A percentile compares a stretch with the other conserved stretches of the same genome.
These are phyloP conservation scores for Trachelus iudaicus DNA, from an alignment of 2,888 invertebrate species.

Conservation along the genomic window DNA sequence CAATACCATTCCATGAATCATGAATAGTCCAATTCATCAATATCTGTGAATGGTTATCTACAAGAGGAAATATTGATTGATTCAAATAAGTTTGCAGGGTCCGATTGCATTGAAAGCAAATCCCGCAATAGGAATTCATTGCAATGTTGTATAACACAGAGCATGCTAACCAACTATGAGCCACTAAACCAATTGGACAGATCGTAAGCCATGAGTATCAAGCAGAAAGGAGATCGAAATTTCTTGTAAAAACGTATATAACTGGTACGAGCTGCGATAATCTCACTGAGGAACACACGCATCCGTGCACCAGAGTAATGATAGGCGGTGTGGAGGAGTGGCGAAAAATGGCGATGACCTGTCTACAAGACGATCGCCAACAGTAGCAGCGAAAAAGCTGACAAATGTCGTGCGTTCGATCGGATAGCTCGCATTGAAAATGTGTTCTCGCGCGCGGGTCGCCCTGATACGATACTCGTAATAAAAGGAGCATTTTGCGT, in stretches of 20 bases:
- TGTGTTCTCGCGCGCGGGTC: slow-evolving; percentile 34
- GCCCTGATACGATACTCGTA: slow-evolving; percentile 34
- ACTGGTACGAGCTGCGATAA: background rate
- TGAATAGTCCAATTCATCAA: background rate
- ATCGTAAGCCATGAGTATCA: background rate
- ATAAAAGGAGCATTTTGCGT: slow-evolving; percentile 25
- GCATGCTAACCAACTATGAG: background rate
- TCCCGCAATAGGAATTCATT: background rate
- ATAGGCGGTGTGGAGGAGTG: slow-evolving; percentile 5
- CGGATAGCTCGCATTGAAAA: slow-evolving; percentile 31
- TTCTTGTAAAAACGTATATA: background rate
- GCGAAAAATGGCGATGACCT: slow-evolving; percentile 44
- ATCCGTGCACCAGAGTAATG: background rate
- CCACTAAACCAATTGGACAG: background rate
- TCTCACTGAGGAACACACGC: background rate
- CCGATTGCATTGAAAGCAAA: background rate
- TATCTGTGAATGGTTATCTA: background rate
- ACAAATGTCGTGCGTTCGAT: slow-evolving; percentile 40
- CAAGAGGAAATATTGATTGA: background rate
- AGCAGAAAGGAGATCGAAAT: background rate
- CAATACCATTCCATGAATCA: background rate
- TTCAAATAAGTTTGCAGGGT: background rate
- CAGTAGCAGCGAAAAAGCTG: slow-evolving; percentile 29
- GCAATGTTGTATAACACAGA: background rate
- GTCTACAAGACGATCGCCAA: slow-evolving; percentile 27